These are phyloP conservation scores for Polyergus mexicanus DNA, from an alignment of 1,140 invertebrate genomes.

Conservation along the genomic window DNA sequence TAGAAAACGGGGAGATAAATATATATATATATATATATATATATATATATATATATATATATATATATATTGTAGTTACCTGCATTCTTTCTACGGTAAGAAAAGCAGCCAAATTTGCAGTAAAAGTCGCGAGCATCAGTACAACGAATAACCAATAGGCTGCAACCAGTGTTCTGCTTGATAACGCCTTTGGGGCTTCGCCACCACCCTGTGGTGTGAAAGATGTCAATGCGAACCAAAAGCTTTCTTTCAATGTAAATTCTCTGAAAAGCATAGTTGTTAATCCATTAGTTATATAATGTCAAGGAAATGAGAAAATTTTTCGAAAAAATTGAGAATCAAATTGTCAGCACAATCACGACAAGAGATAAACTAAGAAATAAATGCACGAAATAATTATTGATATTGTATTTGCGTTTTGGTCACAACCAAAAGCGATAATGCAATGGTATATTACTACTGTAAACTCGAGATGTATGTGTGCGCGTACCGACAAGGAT, in stretches of 20 bases:
- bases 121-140: slow-evolving; percentile 97
- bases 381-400: neutral
- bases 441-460: neutral
- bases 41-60: no score
- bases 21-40: no score
- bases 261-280: slow-evolving; percentile 87
- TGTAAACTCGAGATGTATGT: neutral
- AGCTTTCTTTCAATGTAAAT: slow-evolving; percentile 95
- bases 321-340: neutral
- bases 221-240: slow-evolving; percentile 97
- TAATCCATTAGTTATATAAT: neutral
- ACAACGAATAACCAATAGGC: slow-evolving; percentile 98
- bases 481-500: slow-evolving; percentile 90
- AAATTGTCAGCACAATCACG: neutral
- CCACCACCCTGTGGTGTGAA: slow-evolving; percentile 97
- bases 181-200: slow-evolving; percentile 94
- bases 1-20: neutral
- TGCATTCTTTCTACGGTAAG: slow-evolving; percentile 98
- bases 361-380: neutral
- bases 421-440: neutral
- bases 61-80: no score
- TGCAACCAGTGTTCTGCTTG: slow-evolving; percentile 94
- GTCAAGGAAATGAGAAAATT: neutral
- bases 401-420: neutral
- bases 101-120: slow-evolving; percentile 98